Conservation (phyloP, 1,140 invertebrate species). For the Idris sp. region DNA sequence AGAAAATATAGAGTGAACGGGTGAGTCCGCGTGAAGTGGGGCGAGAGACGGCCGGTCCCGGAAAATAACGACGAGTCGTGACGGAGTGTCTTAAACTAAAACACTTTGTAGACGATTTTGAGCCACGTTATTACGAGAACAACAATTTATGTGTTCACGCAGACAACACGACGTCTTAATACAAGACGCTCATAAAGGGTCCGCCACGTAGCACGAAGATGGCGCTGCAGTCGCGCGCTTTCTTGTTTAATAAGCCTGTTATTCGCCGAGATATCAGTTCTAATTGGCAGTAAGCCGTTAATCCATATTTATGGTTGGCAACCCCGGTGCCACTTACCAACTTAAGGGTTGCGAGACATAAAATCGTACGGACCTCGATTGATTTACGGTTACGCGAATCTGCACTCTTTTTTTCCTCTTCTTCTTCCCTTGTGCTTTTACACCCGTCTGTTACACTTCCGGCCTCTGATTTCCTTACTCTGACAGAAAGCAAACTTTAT, state of each 20-base stretch:
- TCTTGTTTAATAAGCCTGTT: constrained; percentile 52
- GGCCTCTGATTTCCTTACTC: constrained; percentile 12
- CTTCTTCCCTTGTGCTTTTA: constrained; percentile 1
- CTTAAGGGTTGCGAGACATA: constrained; percentile 41
- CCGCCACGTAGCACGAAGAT: constrained; percentile 12
- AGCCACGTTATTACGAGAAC: constrained; percentile 26
- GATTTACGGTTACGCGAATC: constrained; percentile 41
- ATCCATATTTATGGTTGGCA: constrained; percentile 56
- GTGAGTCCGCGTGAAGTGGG: neutral
- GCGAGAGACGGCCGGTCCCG: too few species aligned
- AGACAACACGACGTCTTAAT: constrained; percentile 26
- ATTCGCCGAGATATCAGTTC: constrained; percentile 50
- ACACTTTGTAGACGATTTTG: constrained; percentile 37
- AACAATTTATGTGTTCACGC: constrained; percentile 28
- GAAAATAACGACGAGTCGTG: constrained; percentile 34
- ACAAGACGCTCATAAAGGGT: constrained; percentile 26
- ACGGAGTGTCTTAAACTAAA: constrained; percentile 40
- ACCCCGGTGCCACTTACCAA: constrained; percentile 42
- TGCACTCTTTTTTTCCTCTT: constrained; percentile 10
- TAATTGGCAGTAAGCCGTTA: constrained; percentile 61
- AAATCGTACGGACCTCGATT: constrained; percentile 38
- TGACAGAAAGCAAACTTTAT: too few species aligned
- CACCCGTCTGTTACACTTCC: constrained; percentile 40
- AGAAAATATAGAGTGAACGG: constrained; percentile 54
- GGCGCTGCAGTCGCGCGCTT: constrained; percentile 29